Evolutionary conservation across 2,888 invertebrate species (phyloP), one percentile per base, ranked within the genome.

Genomic region (Leptura quadrifasciata): DNA sequence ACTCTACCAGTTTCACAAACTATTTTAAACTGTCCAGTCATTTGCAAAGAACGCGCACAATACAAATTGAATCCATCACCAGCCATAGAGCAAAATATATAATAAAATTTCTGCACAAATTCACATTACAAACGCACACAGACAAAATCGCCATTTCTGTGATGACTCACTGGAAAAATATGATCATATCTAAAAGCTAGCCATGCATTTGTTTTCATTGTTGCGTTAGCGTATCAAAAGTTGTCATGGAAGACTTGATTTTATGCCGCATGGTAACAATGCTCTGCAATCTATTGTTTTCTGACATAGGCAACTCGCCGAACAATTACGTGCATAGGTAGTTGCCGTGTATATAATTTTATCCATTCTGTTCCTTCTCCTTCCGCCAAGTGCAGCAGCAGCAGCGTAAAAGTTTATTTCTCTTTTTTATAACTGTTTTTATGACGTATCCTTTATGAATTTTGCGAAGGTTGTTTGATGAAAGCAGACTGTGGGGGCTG

Each of bases 381-480:
- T n/a, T 47, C 47, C 47, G n/a, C 47, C 47, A 15, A 39, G 15
- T 47, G 17, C 52, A 39, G 64, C n/a, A 47, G 21, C 65, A 6
- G 3, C 27, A 10, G 20, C 65, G 21, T 65, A 20, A 8, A 3
- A 24, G 52, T 52, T 52, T 21, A 20, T 55, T 17, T 54, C 17
- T 24, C 24, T n/a, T n/a, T n/a, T 47, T 60, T 58, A 58, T 71
- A 71, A 71, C 71, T 71, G 71, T 71, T 61, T 60, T 39, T 47
- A 47, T 71, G 71, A 71, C 71, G 57, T 71, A 60, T 65, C 17
- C 39, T 35, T 57, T 58, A 69, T 35, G 17, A 52, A 60, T 61
- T 61, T 61, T 52, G 71, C 71, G 71, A 71, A 71, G 71, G 71
- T 52, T 71, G 57, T 57, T 12, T 20, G 57, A 57, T 27, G 54